Base-by-base conservation (phyloP, 2,797 vertebrate species). In the Phalanger gymnotis region DNA sequence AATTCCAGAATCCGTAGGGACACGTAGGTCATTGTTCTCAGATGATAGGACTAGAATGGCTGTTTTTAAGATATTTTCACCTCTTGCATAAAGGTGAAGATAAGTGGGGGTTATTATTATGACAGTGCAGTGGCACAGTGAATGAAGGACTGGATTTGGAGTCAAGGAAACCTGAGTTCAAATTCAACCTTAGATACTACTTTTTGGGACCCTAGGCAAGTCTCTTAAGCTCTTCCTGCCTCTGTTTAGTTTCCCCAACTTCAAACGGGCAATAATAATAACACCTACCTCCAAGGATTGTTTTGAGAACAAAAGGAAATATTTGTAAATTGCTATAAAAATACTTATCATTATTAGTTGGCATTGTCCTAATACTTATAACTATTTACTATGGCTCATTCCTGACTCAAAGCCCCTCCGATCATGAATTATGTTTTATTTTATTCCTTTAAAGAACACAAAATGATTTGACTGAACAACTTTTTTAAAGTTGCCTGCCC, bases 391-490 rank as follows among this genome's bases (percentile, higher is more conserved):
- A 5, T 94, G 93, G 6, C 3, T 34, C 58, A 90, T 90, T 57
- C 94, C 56, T 94, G 19, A 94, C 0, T 93, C 40, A 54, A 53
- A 96, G 53, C 31, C 54, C 40, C 1, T 91, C 54, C n/a, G 54
- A 91, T 92, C 16, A 94, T 52, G 94, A 94, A 91, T 0, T 57
- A 94, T 66, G 3, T 93, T 93, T 96, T 97, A 54, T 95, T 87
- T 22, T 47, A 40, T 73, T 73, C 19, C 40, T 87, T 87, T 87
- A 87, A 87, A 87, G 40, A 47, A 81, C 19, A 81, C 7, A 9
- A 73, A 73, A 25, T 47, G 22, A 87, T 51, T 87, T 47, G 25
- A 25, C 9, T 40, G 31, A 61, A 61, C 10, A 61, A 66, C 14
- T 19, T 19, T 66, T 61, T n/a, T 66, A 3, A n/a, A n/a, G 2